Evolutionary conservation across 2,888 invertebrate genomes (phyloP).

Genomic region (Sacculina carcini): DNA sequence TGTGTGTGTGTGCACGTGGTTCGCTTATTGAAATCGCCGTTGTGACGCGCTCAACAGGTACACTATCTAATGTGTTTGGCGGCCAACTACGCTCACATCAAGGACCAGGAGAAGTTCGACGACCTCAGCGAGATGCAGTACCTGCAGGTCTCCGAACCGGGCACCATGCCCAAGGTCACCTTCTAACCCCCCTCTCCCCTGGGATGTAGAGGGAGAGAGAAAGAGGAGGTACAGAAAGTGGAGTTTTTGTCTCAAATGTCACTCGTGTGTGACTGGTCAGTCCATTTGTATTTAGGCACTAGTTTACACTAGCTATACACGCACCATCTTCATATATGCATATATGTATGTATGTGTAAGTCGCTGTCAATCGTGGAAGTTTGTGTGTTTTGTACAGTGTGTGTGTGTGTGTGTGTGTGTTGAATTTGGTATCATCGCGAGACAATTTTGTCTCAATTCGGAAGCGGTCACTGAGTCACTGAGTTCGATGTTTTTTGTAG

Average conservation of each 20-base stretch:
- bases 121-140: conserved; percentile 29
- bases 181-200: conserved; percentile 15
- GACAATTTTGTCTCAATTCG: too few species aligned
- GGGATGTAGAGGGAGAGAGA: too few species aligned
- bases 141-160: conserved; percentile 17
- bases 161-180: conserved; percentile 16
- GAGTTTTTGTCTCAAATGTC: too few species aligned
- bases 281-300: too few species aligned
- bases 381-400: too few species aligned
- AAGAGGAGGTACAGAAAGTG: too few species aligned
- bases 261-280: too few species aligned
- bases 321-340: conserved; percentile 4
- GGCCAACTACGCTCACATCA: conserved; percentile 82
- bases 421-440: too few species aligned
- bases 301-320: conserved; percentile 8
- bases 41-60: conserved; percentile 25
- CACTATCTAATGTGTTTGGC: conserved; percentile 84
- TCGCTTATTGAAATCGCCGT: too few species aligned
- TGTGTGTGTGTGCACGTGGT: background rate
- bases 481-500: background rate
- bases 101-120: conserved; percentile 79
- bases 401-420: too few species aligned
- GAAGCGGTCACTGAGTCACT: too few species aligned
- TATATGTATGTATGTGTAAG: conserved; percentile 5
- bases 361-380: too few species aligned